A percentile compares a stretch with the other conserved stretches of the same genome.
Conservation (phyloP, 2,797 vertebrate species). For the Rhodeus uyekii region DNA sequence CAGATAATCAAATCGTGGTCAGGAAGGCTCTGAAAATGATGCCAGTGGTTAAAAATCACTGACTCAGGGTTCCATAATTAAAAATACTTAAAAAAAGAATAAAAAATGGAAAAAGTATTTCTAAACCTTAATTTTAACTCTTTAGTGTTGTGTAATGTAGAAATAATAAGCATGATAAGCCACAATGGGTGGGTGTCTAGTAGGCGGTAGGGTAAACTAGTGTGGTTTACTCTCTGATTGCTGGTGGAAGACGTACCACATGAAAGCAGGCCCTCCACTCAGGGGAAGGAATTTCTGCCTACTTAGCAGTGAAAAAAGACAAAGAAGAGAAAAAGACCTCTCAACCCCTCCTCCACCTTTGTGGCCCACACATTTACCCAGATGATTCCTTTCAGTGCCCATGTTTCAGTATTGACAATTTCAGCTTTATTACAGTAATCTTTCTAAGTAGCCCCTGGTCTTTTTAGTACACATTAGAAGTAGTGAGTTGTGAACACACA, state of each 20-base stretch:
- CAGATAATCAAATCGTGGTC: conserved; percentile 77
- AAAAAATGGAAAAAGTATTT: conserved; percentile 25
- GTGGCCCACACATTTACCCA: background rate
- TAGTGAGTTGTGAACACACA: too few species aligned
- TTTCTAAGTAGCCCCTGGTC: background rate
- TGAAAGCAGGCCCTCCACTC: conserved; percentile 75
- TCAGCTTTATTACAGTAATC: background rate
- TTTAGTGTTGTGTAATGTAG: conserved; percentile 42
- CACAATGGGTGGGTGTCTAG: conserved; percentile 39
- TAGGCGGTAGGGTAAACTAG: conserved; percentile 48
- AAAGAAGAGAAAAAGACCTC: conserved; percentile 70
- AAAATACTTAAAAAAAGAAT: conserved; percentile 43
- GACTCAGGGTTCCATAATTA: conserved; percentile 45
- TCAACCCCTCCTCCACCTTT: conserved; percentile 54
- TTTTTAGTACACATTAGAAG: too few species aligned
- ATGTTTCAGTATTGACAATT: background rate
- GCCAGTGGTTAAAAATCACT: conserved; percentile 72
- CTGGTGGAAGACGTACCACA: conserved; percentile 77
- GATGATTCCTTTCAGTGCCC: background rate
- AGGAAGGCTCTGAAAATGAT: conserved; percentile 71
- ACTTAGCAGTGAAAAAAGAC: conserved; percentile 66
- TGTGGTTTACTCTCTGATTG: conserved; percentile 73
- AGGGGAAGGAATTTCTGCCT: conserved; percentile 76
- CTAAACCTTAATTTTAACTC: conserved; percentile 43
- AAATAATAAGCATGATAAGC: conserved; percentile 37